These are phyloP conservation scores for Dynastes maya DNA, from an alignment of 2,888 invertebrate species.

Conservation along the genomic window DNA sequence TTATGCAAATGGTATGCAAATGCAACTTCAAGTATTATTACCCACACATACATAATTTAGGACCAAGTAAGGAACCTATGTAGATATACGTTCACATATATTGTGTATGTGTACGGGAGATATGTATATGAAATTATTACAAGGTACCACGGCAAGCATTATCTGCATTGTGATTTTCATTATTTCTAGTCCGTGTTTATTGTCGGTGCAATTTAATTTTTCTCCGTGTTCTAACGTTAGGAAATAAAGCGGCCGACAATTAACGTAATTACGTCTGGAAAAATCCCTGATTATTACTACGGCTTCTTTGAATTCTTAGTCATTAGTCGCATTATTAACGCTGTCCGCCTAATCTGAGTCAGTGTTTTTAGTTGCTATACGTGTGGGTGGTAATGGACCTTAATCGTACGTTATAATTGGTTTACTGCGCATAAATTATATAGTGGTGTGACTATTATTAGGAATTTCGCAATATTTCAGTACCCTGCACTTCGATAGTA, in stretches of 20 bases:
- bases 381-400: constrained; percentile 25
- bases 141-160: not conserved
- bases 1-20: constrained; percentile 51
- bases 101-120: not conserved
- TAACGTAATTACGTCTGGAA: constrained; percentile 24
- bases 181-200: not conserved
- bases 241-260: not conserved
- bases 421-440: constrained; percentile 11
- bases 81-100: not conserved
- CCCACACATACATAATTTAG: constrained; percentile 17
- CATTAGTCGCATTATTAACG: constrained; percentile 16
- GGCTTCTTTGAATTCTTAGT: constrained; percentile 28
- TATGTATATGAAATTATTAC: not conserved
- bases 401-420: constrained; percentile 24
- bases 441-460: not conserved
- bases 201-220: constrained; percentile 12
- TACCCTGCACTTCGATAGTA: too few relatives aligned
- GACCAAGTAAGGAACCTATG: not conserved
- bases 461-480: not conserved
- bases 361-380: constrained; percentile 4
- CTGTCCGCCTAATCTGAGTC: constrained; percentile 18
- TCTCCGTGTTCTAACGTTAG: not conserved
- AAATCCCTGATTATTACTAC: constrained; percentile 29
- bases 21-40: constrained; percentile 36
- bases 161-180: constrained; percentile 25